phyloP scores from a whole-genome alignment of 2,113 vertebrate genomes.

The Corythornis cristatus region DNA sequence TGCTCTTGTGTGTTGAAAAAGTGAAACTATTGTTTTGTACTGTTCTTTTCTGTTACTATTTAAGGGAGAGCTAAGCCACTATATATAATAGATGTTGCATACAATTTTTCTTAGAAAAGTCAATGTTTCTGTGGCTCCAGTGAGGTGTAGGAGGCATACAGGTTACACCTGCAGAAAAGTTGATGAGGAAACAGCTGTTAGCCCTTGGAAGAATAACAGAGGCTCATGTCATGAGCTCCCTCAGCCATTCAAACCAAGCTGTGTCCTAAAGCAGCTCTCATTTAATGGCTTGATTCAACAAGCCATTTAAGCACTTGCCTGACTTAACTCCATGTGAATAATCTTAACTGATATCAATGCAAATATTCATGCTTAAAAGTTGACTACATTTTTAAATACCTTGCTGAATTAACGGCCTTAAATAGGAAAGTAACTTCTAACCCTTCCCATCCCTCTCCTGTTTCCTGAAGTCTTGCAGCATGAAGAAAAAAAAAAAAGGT shows the following conservation, averaged over 20 bases:
- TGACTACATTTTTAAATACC: slow-evolving; percentile 1
- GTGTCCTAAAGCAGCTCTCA: neutral
- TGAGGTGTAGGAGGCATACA: slow-evolving; percentile 15
- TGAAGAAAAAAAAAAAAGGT: slow-evolving; percentile 45
- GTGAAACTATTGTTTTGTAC: slow-evolving; percentile 62
- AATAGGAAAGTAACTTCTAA: slow-evolving; percentile 54
- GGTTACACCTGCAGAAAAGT: slow-evolving; percentile 18
- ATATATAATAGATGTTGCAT: slow-evolving; percentile 55
- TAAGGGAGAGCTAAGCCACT: slow-evolving; percentile 74
- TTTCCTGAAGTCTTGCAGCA: slow-evolving; percentile 49
- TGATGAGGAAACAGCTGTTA: slow-evolving; percentile 12
- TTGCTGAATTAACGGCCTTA: slow-evolving; percentile 56
- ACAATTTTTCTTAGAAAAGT: slow-evolving; percentile 44
- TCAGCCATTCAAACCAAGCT: slow-evolving; percentile 11
- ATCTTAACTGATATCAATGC: slow-evolving; percentile 26
- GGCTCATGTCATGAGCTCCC: slow-evolving; percentile 28
- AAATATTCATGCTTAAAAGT: slow-evolving; percentile 40
- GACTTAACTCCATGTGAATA: slow-evolving; percentile 31
- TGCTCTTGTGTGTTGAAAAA: slow-evolving; percentile 49
- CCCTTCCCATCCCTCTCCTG: neutral
- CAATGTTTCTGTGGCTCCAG: slow-evolving; percentile 44
- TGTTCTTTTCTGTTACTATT: slow-evolving; percentile 74
- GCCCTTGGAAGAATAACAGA: neutral
- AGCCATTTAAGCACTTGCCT: slow-evolving; percentile 55
- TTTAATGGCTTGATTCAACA: slow-evolving; percentile 48